phyloP scores from a whole-genome alignment of 2,113 vertebrate genomes.

The Myrmecophaga tridactyla region DNA sequence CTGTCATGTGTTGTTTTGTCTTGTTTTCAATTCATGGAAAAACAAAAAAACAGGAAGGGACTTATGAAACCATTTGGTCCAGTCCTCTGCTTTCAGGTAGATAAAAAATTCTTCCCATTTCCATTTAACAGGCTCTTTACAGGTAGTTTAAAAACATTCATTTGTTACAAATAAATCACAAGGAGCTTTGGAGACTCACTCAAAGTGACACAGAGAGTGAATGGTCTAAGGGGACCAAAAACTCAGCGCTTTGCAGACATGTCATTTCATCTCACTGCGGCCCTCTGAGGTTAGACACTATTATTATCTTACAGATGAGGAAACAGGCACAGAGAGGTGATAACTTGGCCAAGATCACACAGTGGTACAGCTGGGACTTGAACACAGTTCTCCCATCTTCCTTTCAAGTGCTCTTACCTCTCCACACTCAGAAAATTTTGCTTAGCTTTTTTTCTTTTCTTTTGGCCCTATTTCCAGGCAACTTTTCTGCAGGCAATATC shows the following conservation, averaged over 20 bases:
- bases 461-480: neutral
- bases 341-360: neutral
- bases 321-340: neutral
- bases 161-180: neutral
- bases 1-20: slow-evolving; percentile 44
- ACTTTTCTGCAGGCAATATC: neutral
- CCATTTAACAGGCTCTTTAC: neutral
- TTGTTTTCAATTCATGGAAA: slow-evolving; percentile 53
- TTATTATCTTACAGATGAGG: neutral
- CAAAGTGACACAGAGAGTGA: neutral
- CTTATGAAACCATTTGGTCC: slow-evolving; percentile 18
- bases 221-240: neutral
- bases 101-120: slow-evolving; percentile 20
- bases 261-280: neutral
- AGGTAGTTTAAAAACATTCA: neutral
- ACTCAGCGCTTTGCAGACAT: neutral
- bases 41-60: slow-evolving; percentile 46
- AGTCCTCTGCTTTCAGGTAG: neutral
- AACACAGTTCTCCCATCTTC: neutral
- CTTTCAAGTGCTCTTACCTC: neutral
- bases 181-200: neutral
- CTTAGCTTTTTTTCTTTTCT: neutral
- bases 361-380: neutral
- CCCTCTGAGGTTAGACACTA: neutral
- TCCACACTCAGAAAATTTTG: neutral